Conservation (phyloP, 2,888 invertebrate genomes). For the Acrocera orbiculus region DNA sequence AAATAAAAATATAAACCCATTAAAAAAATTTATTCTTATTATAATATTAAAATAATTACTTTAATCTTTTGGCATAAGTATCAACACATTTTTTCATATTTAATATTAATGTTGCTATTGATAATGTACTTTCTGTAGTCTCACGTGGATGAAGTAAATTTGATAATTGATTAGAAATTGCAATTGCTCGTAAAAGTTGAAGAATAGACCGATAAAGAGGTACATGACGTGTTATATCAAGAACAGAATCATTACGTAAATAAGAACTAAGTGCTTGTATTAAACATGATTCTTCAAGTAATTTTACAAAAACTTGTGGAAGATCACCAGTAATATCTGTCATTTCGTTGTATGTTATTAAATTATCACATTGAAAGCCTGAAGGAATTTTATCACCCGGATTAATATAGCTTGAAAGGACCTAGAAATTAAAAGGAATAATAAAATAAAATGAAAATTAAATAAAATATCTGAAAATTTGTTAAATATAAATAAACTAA, state of each 20-base stretch:
- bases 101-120: constrained; percentile 58
- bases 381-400: constrained; percentile 40
- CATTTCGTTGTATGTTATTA: constrained; percentile 29
- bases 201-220: constrained; percentile 78
- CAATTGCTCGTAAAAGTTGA: constrained; percentile 60
- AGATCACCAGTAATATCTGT: constrained; percentile 34
- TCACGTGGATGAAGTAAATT: constrained; percentile 44
- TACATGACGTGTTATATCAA: constrained; percentile 95
- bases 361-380: constrained; percentile 26
- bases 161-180: constrained; percentile 41
- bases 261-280: constrained; percentile 80
- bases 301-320: constrained; percentile 54
- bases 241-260: constrained; percentile 83
- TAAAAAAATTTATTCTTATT: background rate
- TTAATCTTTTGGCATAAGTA: constrained; percentile 72
- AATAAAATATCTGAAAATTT: background rate
- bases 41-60: constrained; percentile 32
- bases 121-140: constrained; percentile 33
- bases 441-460: constrained; percentile 2
- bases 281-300: constrained; percentile 66
- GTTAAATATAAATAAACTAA: no score
- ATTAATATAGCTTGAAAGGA: constrained; percentile 76
- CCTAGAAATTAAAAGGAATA: constrained; percentile 33
- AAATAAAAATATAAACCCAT: constrained; percentile 15
- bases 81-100: constrained; percentile 86